Percentiles rank a stretch among this genome's conserved stretches.
Conservation (phyloP, 1,140 invertebrate species). For the Tyrophagus putrescentiae region DNA sequence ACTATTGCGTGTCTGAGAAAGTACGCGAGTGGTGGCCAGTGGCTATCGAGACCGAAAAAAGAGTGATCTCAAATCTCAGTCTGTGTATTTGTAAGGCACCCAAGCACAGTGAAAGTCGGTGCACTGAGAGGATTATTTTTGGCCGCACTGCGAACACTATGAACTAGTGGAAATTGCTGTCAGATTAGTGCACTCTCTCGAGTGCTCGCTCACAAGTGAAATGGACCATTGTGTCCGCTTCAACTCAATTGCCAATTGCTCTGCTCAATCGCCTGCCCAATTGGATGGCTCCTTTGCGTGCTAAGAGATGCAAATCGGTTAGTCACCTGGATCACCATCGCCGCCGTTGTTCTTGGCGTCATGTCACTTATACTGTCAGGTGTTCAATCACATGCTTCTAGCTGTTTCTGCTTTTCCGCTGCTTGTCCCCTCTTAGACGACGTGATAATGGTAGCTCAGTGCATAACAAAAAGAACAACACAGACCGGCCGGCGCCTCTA, state of each 20-base stretch:
- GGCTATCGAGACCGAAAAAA: neutral
- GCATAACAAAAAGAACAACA: too few species aligned
- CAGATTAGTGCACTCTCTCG: too few species aligned
- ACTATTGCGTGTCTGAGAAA: neutral
- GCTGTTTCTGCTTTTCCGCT: too few species aligned
- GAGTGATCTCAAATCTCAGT: neutral
- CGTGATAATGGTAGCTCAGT: too few species aligned
- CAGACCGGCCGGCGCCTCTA: too few species aligned
- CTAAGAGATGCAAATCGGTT: slow-evolving; percentile 6
- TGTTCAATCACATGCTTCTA: too few species aligned
- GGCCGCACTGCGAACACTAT: slow-evolving; percentile 1
- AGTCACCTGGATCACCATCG: too few species aligned
- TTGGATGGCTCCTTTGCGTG: slow-evolving; percentile 5
- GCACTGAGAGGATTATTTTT: neutral
- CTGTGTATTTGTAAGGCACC: neutral
- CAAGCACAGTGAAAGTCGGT: neutral
- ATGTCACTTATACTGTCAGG: too few species aligned
- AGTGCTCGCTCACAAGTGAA: too few species aligned
- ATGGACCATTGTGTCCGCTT: neutral
- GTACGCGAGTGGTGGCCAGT: too few species aligned
- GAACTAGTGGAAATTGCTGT: neutral
- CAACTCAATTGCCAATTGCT: slow-evolving; percentile 4
- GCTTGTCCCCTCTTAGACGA: too few species aligned
- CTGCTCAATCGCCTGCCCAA: slow-evolving; percentile 7
- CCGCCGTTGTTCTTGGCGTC: too few species aligned